phyloP scores from a whole-genome alignment of 2,888 invertebrate genomes.

The Nebria brevicollis region DNA sequence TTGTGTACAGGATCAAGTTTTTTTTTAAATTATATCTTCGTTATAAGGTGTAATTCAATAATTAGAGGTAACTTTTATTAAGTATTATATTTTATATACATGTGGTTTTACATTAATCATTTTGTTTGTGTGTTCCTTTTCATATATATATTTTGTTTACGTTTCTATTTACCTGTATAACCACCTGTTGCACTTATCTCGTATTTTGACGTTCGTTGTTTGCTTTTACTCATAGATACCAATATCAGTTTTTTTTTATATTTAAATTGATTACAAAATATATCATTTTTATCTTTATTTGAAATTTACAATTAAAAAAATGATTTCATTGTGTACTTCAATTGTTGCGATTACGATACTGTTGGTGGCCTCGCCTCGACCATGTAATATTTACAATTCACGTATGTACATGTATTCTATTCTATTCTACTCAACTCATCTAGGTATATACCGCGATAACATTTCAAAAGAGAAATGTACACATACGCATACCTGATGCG shows the following conservation, averaged over 20 bases:
- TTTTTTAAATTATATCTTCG: too few relatives aligned
- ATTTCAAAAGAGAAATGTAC: constrained; percentile 1
- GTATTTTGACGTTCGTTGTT: constrained; percentile 19
- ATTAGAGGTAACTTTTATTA: not conserved
- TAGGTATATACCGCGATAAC: constrained; percentile 1
- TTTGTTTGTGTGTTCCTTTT: not conserved
- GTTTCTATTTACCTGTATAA: constrained; percentile 25
- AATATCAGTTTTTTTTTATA: constrained; percentile 8
- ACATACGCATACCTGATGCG: not conserved
- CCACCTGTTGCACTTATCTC: constrained; percentile 39
- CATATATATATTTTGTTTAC: constrained; percentile 1
- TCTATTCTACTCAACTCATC: not conserved
- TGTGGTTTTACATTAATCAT: constrained; percentile 10
- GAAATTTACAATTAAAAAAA: constrained; percentile 13
- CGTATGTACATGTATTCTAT: not conserved
- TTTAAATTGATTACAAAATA: constrained; percentile 5
- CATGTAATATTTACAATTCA: constrained; percentile 31
- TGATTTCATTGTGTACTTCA: not conserved
- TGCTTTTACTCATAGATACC: not conserved
- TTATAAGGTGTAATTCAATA: not conserved
- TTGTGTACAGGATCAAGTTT: not conserved
- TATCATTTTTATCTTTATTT: constrained; percentile 24
- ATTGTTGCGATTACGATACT: not conserved
- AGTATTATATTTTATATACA: constrained; percentile 19
- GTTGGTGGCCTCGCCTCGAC: constrained; percentile 35